These are phyloP conservation scores for Magallana angulata DNA, from an alignment of 1,140 invertebrate genomes.

Conservation along the genomic window DNA sequence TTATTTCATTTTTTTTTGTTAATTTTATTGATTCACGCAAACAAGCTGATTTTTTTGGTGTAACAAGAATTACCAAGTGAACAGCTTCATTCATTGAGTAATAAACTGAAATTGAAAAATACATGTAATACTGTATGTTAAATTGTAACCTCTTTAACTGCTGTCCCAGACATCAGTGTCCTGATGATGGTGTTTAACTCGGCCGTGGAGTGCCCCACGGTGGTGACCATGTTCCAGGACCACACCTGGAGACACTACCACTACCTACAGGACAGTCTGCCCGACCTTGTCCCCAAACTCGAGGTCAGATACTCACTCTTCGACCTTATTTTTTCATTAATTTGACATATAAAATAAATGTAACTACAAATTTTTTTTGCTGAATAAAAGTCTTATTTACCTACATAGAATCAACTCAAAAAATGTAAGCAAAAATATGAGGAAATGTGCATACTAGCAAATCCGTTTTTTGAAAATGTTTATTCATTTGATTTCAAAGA, in stretches of 20 bases:
- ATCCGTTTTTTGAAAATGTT: no score
- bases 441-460: not conserved
- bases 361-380: no score
- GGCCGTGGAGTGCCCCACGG: constrained; percentile 92
- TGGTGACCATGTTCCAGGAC: constrained; percentile 94
- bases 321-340: no score
- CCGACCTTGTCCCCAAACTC: constrained; percentile 92
- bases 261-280: constrained; percentile 96
- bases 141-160: constrained; percentile 31
- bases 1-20: no score
- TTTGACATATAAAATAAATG: not conserved
- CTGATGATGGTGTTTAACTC: constrained; percentile 97
- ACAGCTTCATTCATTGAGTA: no score
- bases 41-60: no score
- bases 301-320: constrained; percentile 80
- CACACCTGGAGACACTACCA: constrained; percentile 95
- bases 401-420: no score
- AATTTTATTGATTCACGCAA: no score
- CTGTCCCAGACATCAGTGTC: constrained; percentile 87
- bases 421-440: not conserved
- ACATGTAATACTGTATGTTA: no score
- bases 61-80: no score
- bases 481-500: not conserved
- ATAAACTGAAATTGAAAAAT: no score
- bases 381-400: no score